These are phyloP conservation scores for Therioaphis trifolii DNA, from an alignment of 2,888 invertebrate genomes.

Conservation along the genomic window DNA sequence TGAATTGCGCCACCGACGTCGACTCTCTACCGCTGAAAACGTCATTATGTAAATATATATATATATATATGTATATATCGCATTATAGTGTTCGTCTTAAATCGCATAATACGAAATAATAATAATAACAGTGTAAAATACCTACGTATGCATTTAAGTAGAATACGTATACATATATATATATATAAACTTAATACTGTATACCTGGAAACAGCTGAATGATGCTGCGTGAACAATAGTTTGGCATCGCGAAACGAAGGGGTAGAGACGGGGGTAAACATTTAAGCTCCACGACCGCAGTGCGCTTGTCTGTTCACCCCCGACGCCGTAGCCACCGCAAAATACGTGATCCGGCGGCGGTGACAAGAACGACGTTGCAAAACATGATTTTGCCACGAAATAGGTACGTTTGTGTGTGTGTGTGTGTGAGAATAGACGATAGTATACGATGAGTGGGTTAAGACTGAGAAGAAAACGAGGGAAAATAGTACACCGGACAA, in stretches of 20 bases:
- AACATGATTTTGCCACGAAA: not conserved
- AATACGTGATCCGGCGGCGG: not conserved
- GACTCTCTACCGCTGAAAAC: not conserved
- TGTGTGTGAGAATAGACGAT: not conserved
- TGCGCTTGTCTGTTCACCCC: not conserved
- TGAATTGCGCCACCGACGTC: not conserved
- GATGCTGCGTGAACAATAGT: not conserved
- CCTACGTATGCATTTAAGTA: no score
- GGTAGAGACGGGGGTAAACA: not conserved
- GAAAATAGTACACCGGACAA: not conserved
- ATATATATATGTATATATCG: no score
- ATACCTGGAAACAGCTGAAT: not conserved
- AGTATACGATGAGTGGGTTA: no score
- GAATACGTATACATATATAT: no score
- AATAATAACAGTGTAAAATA: not conserved
- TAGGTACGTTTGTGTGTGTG: not conserved
- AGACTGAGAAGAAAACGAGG: not conserved
- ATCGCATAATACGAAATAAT: slow-evolving; percentile 6
- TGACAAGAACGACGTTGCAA: not conserved
- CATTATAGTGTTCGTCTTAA: not conserved
- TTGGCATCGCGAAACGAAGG: not conserved
- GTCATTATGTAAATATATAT: no score
- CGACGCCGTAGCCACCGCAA: not conserved
- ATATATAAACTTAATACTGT: not conserved
- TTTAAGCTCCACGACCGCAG: slow-evolving; percentile 4